Conservation (phyloP, 2,113 vertebrate species). For the Lamprologus callipterus region DNA sequence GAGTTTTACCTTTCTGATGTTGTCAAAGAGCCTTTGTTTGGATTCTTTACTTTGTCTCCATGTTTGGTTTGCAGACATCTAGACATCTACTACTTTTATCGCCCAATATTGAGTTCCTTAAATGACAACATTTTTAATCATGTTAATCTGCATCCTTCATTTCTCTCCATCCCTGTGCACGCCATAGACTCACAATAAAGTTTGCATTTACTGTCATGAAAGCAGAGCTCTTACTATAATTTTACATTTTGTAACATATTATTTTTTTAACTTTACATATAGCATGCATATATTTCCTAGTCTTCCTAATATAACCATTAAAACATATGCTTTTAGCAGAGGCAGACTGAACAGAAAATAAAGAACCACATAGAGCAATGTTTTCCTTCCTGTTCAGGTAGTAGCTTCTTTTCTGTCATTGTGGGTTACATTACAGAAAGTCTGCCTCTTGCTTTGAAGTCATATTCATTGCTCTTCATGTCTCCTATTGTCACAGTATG, state of each 20-base stretch:
- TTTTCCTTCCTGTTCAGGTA: not conserved
- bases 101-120: not conserved
- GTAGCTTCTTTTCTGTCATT: not conserved
- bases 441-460: not conserved
- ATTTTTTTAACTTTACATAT: not conserved
- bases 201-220: not conserved
- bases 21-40: not conserved
- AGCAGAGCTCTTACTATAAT: not conserved
- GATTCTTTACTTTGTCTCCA: not conserved
- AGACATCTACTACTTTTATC: not conserved
- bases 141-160: not conserved
- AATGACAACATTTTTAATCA: not conserved
- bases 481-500: conserved; percentile 2
- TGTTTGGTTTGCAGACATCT: not conserved
- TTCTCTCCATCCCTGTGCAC: not conserved
- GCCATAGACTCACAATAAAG: not conserved
- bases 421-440: not conserved
- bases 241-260: not conserved
- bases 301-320: too few species aligned
- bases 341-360: not conserved
- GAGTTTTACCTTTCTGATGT: not conserved
- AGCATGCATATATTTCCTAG: not conserved
- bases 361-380: not conserved
- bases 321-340: not conserved
- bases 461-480: conserved; percentile 6